Base-by-base conservation (phyloP, 2,888 invertebrate species). In the Lithophane semibrunnea region DNA sequence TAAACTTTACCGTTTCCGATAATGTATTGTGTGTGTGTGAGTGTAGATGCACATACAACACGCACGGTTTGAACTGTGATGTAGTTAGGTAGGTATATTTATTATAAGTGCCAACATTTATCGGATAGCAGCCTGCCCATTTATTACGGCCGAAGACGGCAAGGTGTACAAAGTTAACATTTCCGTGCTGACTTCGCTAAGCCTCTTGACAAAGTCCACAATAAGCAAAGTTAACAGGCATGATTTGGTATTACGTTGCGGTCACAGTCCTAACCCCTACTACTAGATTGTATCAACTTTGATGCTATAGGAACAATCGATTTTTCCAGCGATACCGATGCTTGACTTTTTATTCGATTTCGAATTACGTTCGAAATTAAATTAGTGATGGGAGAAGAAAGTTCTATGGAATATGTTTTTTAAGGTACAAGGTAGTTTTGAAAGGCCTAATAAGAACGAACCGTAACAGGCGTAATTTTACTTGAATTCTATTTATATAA, bases 161-260 rank as follows among this genome's bases (percentile, higher is more conserved):
- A 71, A 79, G 76, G 67, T 82, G 65, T 54, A 3, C 64, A 47
- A 76, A 80, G 79, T 82, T 82, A 68, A 69, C 60, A 60, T n/a
- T 54, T 5, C 47, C 65, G 12, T 64, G 83, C 71, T 83, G 73
- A 73, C 79, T 79, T 79, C 70, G 66, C 58, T 79, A 82, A 84
- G 70, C 70, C 63, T 70, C 47, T 82, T 73, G 69, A 21, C 66
- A 44, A 73, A 78, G 58, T 82, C 63, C 54, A 79, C 58, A 80
- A 80, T 81, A 65, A 61, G 63, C 69, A 58, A 79, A 84, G 58
- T 67, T 70, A 63, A 67, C 52, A 58, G 79, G 47, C 21, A 52
- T 58, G 79, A 83, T 73, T 81, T 69, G 83, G 66, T 82, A 82
- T 77, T 77, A 67, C 21, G 52, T 67, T 80, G 77, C 54, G 77